Evolutionary conservation across 2,888 invertebrate genomes (phyloP).

Genomic region (Liodrosophila aerea): DNA sequence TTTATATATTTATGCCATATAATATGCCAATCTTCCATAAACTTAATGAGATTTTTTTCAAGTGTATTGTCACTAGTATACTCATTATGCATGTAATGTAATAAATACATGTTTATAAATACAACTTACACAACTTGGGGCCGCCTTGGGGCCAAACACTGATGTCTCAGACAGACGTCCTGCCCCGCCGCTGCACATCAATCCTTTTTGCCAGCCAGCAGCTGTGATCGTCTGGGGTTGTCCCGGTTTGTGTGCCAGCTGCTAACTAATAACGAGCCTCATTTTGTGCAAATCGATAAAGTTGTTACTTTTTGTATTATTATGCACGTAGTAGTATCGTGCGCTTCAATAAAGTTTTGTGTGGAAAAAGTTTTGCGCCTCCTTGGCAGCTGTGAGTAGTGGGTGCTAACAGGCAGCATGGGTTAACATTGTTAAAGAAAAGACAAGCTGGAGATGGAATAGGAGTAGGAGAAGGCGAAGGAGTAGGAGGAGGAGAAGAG

Average conservation of each 20-base stretch:
- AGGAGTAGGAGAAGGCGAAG: not conserved
- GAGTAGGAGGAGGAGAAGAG: not conserved
- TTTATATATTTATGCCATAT: too few species aligned
- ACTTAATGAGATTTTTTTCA: too few species aligned
- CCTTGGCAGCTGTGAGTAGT: slow-evolving; percentile 18
- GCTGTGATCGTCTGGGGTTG: slow-evolving; percentile 16
- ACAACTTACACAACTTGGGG: too few species aligned
- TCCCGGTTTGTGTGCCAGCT: slow-evolving; percentile 33
- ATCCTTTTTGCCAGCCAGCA: slow-evolving; percentile 12
- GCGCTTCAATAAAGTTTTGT: slow-evolving; percentile 56
- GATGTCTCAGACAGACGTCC: too few species aligned
- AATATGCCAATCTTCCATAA: too few species aligned
- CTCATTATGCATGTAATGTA: too few species aligned
- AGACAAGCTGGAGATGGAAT: not conserved
- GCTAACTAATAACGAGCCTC: slow-evolving; percentile 74
- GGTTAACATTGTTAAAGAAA: not conserved
- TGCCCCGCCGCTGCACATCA: too few species aligned
- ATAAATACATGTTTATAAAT: too few species aligned
- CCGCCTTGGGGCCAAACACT: too few species aligned
- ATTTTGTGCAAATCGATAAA: slow-evolving; percentile 75
- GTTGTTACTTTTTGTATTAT: slow-evolving; percentile 64
- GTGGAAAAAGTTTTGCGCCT: slow-evolving; percentile 52
- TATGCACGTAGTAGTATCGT: slow-evolving; percentile 53
- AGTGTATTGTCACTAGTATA: too few species aligned
- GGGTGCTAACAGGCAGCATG: too few species aligned